Evolutionary conservation across 2,888 invertebrate genomes (phyloP).

Genomic region (Strigamia transsilvanica): DNA sequence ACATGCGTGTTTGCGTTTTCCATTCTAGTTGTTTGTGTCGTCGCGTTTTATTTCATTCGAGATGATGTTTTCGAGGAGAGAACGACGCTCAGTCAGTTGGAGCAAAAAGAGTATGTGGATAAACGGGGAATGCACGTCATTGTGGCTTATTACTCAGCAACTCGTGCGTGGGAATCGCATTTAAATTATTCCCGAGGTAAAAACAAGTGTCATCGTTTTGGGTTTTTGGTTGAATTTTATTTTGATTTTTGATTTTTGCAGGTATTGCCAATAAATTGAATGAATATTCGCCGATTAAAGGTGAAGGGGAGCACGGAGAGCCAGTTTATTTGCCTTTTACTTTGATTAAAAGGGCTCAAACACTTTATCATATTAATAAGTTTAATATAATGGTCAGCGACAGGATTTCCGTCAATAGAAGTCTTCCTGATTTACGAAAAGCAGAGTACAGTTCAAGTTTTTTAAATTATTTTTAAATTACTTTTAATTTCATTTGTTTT

Average conservation of each 20-base stretch:
- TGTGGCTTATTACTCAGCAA: constrained; percentile 88
- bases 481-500: not conserved
- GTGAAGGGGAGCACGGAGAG: constrained; percentile 80
- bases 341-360: constrained; percentile 79
- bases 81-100: not conserved
- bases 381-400: constrained; percentile 90
- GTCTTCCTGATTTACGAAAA: constrained; percentile 83
- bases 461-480: constrained; percentile 56
- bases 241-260: not conserved
- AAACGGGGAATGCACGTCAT: constrained; percentile 81
- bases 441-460: constrained; percentile 70
- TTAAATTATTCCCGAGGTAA: constrained; percentile 80
- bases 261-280: constrained; percentile 70
- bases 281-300: constrained; percentile 76
- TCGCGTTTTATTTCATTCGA: not conserved
- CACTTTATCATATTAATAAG: constrained; percentile 82
- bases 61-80: not conserved
- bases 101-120: constrained; percentile 75
- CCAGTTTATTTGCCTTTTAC: constrained; percentile 80
- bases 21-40: not conserved
- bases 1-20: not conserved
- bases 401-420: constrained; percentile 83
- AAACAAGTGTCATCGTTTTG: not conserved
- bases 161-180: constrained; percentile 67
- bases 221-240: constrained; percentile 10